Evolutionary conservation across 2,888 invertebrate species (phyloP).

Genomic region (Hetaerina titia): DNA sequence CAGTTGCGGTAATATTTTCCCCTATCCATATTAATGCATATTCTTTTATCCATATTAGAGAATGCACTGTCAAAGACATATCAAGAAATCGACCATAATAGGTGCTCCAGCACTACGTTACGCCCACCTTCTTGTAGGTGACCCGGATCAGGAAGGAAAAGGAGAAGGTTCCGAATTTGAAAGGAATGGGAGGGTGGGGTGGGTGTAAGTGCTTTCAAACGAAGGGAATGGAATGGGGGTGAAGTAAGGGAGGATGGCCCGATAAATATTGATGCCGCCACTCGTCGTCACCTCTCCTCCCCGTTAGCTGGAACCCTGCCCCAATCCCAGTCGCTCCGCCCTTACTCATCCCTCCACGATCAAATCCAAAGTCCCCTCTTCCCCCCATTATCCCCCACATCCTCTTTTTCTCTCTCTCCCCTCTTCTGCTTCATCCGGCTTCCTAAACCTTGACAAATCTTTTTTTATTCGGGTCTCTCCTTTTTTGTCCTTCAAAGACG

Average conservation of each 20-base stretch:
- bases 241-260: neutral
- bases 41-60: too few relatives aligned
- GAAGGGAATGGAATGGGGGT: neutral
- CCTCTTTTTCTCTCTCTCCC: neutral
- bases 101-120: neutral
- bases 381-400: neutral
- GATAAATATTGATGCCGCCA: slow-evolving; percentile 28
- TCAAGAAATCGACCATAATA: too few relatives aligned
- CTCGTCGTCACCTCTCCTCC: neutral
- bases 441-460: slow-evolving; percentile 12
- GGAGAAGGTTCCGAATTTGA: neutral
- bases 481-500: neutral
- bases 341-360: neutral
- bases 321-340: neutral
- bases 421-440: neutral
- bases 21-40: too few relatives aligned
- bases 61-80: too few relatives aligned
- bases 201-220: slow-evolving; percentile 1
- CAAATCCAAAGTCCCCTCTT: neutral
- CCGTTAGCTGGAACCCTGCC: neutral
- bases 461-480: neutral
- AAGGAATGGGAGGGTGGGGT: neutral
- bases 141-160: slow-evolving; percentile 4
- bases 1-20: too few relatives aligned
- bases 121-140: neutral